Conservation (phyloP, 2,888 invertebrate genomes). For the Melieria crassipennis region DNA sequence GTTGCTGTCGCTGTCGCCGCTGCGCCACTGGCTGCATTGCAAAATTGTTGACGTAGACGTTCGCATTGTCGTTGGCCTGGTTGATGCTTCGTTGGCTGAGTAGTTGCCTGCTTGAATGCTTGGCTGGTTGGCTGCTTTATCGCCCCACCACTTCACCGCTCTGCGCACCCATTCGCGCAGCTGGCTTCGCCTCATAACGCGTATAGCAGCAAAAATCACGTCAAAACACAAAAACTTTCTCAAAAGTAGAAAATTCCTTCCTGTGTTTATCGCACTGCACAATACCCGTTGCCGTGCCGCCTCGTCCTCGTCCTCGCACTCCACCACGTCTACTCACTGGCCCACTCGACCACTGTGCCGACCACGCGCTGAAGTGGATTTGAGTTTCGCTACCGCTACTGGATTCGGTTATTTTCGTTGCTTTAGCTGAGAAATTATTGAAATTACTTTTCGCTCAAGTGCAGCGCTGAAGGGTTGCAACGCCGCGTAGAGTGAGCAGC, state of each 20-base stretch:
- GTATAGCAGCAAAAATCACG: conserved; percentile 50
- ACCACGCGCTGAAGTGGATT: conserved; percentile 25
- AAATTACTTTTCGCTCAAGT: conserved; percentile 18
- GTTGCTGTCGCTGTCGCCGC: no score
- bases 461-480: conserved; percentile 6
- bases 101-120: no score
- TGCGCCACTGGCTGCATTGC: no score
- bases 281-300: conserved; percentile 11
- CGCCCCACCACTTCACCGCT: not conserved
- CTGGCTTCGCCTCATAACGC: conserved; percentile 57
- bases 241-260: conserved; percentile 42
- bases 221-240: conserved; percentile 38
- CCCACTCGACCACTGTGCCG: conserved; percentile 44
- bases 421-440: conserved; percentile 6
- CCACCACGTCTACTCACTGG: not conserved
- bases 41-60: no score
- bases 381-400: not conserved
- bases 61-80: no score
- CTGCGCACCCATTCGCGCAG: conserved; percentile 37
- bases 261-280: conserved; percentile 27
- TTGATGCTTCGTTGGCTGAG: no score
- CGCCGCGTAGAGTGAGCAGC: not conserved
- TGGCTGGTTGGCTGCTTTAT: no score
- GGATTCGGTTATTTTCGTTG: not conserved
- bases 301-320: not conserved